phyloP scores from a whole-genome alignment of 2,797 vertebrate genomes.

The Centropyge bicolor region DNA sequence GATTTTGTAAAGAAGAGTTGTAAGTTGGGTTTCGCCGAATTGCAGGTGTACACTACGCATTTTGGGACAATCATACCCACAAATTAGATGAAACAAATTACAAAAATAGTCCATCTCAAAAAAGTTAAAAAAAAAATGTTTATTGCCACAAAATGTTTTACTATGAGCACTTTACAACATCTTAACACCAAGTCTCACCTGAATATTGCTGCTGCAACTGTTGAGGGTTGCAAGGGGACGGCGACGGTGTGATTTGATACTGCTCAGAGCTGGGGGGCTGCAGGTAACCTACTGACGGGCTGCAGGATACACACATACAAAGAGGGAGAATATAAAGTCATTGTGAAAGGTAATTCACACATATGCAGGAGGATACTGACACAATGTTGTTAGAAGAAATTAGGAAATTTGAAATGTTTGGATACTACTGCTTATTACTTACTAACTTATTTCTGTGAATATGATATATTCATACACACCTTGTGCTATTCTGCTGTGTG shows the following conservation, averaged over 20 bases:
- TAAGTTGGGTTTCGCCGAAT: not conserved
- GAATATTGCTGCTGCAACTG: conserved; percentile 99
- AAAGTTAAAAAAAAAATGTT: not conserved
- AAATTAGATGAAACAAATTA: not conserved
- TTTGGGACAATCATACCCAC: not conserved
- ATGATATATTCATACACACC: conserved; percentile 78
- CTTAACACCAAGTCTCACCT: conserved; percentile 81
- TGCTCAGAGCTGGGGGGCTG: conserved; percentile 95
- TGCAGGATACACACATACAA: conserved; percentile 60
- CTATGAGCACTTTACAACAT: not conserved
- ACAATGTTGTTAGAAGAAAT: not conserved
- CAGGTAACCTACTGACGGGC: conserved; percentile 95
- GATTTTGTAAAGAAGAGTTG: conserved; percentile 18
- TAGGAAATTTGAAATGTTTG: not conserved
- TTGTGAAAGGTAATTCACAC: not conserved
- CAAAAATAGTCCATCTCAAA: not conserved
- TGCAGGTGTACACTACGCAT: not conserved
- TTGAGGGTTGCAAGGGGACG: conserved; percentile 95
- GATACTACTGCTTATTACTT: not conserved
- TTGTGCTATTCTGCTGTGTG: conserved; percentile 96
- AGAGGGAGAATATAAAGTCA: not conserved
- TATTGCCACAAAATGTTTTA: not conserved
- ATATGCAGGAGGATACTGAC: not conserved
- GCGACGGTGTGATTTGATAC: conserved; percentile 96
- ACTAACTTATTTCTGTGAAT: not conserved